phyloP scores from a whole-genome alignment of 2,113 vertebrate genomes.

The Bagarius yarrelli region DNA sequence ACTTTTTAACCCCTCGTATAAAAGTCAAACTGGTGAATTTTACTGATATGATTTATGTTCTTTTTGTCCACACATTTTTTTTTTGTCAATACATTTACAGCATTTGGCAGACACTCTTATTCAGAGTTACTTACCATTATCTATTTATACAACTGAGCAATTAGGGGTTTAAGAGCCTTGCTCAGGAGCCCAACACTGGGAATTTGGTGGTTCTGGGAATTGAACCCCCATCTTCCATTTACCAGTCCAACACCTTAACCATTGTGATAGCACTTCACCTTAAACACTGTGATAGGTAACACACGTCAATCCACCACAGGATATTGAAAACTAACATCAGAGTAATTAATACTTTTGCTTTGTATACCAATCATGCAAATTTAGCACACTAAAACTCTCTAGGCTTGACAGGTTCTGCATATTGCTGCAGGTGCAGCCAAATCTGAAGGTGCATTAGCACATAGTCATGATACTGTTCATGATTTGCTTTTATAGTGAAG shows the following conservation, averaged over 20 bases:
- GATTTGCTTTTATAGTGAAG: background rate
- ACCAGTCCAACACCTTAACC: no score
- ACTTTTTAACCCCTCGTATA: no score
- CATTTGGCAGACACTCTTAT: no score
- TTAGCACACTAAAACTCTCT: background rate
- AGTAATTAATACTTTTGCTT: constrained; percentile 38
- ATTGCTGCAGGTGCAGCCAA: constrained; percentile 6
- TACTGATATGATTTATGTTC: background rate
- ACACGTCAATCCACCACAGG: constrained; percentile 8
- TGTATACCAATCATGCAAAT: background rate
- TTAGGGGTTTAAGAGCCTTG: no score
- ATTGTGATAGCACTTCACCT: no score
- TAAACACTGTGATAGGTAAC: background rate
- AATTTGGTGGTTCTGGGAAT: no score
- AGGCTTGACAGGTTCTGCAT: background rate
- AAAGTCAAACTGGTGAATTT: background rate
- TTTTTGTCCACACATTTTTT: no score
- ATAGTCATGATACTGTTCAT: background rate
- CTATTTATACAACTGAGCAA: no score
- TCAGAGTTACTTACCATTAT: no score
- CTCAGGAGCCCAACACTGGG: no score
- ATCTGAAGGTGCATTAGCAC: background rate
- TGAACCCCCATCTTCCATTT: no score
- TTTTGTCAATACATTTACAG: no score
- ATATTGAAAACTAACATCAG: background rate